Conservation (phyloP, 1,140 invertebrate species). For the Neuroterus valhalla region DNA sequence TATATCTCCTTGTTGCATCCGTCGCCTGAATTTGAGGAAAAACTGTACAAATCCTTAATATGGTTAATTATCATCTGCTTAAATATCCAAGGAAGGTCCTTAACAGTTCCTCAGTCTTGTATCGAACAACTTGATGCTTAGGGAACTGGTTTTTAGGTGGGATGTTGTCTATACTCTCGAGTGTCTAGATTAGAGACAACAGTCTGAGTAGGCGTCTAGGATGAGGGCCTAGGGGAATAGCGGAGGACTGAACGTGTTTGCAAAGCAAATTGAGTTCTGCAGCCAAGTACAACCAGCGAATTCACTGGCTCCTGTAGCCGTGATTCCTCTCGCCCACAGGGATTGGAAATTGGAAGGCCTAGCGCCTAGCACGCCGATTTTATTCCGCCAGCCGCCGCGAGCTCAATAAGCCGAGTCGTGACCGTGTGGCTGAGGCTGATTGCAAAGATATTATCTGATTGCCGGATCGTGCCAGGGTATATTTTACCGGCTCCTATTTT, state of each 20-base stretch:
- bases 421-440: slow-evolving; percentile 41
- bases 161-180: slow-evolving; percentile 29
- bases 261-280: slow-evolving; percentile 51
- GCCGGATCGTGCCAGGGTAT: slow-evolving; percentile 26
- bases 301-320: slow-evolving; percentile 35
- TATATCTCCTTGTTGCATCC: too few relatives aligned
- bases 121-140: background rate
- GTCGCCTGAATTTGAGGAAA: too few relatives aligned
- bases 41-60: background rate
- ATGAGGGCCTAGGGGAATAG: slow-evolving; percentile 1
- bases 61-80: background rate
- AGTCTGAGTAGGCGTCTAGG: background rate
- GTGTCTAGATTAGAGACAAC: too few relatives aligned
- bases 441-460: too few relatives aligned
- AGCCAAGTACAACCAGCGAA: slow-evolving; percentile 45
- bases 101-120: background rate
- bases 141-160: slow-evolving; percentile 32
- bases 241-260: slow-evolving; percentile 41
- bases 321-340: slow-evolving; percentile 13
- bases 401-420: slow-evolving; percentile 41
- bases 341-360: background rate
- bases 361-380: slow-evolving; percentile 20
- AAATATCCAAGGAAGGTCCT: background rate
- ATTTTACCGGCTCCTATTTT: slow-evolving; percentile 29
- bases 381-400: slow-evolving; percentile 25